phyloP scores from a whole-genome alignment of 1,140 invertebrate genomes.

The Drosophila kikkawai region DNA sequence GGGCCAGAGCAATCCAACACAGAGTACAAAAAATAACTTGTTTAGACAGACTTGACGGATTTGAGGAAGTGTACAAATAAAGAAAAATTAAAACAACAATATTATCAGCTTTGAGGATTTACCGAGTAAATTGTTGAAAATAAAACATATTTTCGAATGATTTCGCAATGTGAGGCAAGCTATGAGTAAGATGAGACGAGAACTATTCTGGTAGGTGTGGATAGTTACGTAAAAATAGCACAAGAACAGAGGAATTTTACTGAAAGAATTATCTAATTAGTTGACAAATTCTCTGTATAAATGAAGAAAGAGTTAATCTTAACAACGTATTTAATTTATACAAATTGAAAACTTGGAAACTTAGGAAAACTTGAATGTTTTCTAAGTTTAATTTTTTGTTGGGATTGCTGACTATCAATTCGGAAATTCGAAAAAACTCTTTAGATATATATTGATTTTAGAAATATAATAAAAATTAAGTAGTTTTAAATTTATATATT shows the following conservation, averaged over 20 bases:
- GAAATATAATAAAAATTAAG: too few relatives aligned
- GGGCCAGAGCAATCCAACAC: conserved; percentile 19
- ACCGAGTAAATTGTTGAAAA: conserved; percentile 60
- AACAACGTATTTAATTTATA: too few relatives aligned
- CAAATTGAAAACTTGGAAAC: neutral
- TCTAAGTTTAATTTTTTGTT: neutral
- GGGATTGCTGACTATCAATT: neutral
- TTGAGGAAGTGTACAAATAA: conserved; percentile 72
- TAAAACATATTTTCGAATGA: conserved; percentile 27
- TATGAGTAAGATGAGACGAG: conserved; percentile 2
- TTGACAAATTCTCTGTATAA: neutral
- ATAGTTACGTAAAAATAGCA: neutral
- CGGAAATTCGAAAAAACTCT: neutral
- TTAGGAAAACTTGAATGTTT: fast-evolving
- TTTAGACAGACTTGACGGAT: conserved; percentile 67
- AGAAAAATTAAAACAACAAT: conserved; percentile 59
- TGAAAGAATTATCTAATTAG: neutral
- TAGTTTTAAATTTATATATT: too few relatives aligned
- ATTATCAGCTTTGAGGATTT: conserved; percentile 58
- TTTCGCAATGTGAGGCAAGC: conserved; percentile 61
- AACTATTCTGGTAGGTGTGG: conserved; percentile 11
- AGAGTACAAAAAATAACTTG: conserved; percentile 18
- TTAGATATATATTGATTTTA: neutral
- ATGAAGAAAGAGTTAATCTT: too few relatives aligned
- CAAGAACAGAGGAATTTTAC: neutral